Conservation (phyloP, 2,797 vertebrate genomes). For the Aulostomus chinensis region DNA sequence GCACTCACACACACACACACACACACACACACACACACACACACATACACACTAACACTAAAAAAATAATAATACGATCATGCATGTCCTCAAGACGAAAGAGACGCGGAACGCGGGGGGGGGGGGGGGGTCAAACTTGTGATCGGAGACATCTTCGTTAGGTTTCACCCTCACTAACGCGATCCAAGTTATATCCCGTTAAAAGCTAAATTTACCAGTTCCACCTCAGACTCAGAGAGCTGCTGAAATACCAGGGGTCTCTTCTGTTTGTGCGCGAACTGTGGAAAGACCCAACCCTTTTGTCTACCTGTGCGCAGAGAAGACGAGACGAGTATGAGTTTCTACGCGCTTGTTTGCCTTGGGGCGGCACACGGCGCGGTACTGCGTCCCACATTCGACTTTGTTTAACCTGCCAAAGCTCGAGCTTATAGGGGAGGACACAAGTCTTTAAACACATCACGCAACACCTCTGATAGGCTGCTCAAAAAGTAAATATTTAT, state of each 20-base stretch:
- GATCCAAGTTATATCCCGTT: no score
- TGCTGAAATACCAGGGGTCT: slow-evolving; percentile 10
- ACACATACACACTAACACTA: no score
- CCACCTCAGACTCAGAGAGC: no score
- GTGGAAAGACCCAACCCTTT: slow-evolving; percentile 44
- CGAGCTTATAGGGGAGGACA: neutral
- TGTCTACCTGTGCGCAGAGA: slow-evolving; percentile 47
- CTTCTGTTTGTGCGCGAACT: slow-evolving; percentile 17
- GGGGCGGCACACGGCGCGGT: slow-evolving; percentile 42
- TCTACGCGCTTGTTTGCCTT: slow-evolving; percentile 57
- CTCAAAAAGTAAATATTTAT: slow-evolving; percentile 4
- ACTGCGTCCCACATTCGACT: slow-evolving; percentile 44
- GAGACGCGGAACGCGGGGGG: no score
- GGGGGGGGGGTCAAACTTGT: no score
- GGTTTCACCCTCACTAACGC: no score
- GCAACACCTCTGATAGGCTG: neutral
- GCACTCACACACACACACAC: no score
- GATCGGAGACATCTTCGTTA: no score
- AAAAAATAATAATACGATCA: no score
- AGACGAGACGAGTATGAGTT: slow-evolving; percentile 37
- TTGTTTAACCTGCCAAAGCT: slow-evolving; percentile 19
- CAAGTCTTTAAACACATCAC: neutral
- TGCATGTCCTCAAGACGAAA: no score
- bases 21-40: no score
- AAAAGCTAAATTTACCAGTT: no score